phyloP scores from a whole-genome alignment of 64 coral and sea anemone genomes.

The Acropora tenuis region DNA sequence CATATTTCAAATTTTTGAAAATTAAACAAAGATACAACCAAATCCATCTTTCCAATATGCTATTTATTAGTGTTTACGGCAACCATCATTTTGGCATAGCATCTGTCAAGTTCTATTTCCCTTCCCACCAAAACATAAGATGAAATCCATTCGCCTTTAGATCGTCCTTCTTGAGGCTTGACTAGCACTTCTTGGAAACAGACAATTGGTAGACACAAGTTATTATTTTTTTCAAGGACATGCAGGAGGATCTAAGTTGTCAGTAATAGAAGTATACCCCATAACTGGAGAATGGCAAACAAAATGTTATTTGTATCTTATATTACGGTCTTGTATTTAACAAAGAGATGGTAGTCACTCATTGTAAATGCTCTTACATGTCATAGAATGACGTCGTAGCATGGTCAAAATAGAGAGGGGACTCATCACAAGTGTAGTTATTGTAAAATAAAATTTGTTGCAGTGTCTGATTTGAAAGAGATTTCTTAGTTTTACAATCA shows the following conservation, averaged over 20 bases:
- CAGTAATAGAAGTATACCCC: neutral
- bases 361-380: neutral
- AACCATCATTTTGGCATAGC: too few relatives aligned
- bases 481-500: neutral
- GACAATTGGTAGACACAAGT: too few relatives aligned
- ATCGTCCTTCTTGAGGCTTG: too few relatives aligned
- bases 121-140: too few relatives aligned
- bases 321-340: neutral
- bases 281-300: neutral
- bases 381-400: neutral
- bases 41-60: too few relatives aligned
- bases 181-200: too few relatives aligned
- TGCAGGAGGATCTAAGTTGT: neutral
- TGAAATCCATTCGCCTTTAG: too few relatives aligned
- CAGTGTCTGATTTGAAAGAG: neutral
- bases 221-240: neutral
- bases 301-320: neutral
- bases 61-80: too few relatives aligned
- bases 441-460: neutral
- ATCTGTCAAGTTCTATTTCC: too few relatives aligned
- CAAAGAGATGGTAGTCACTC: neutral
- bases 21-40: too few relatives aligned
- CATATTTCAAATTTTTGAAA: too few relatives aligned
- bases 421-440: neutral
- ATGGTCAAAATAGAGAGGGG: neutral